These are phyloP conservation scores for Pogonomyrmex barbatus DNA, from an alignment of 1,140 invertebrate species.

Conservation along the genomic window DNA sequence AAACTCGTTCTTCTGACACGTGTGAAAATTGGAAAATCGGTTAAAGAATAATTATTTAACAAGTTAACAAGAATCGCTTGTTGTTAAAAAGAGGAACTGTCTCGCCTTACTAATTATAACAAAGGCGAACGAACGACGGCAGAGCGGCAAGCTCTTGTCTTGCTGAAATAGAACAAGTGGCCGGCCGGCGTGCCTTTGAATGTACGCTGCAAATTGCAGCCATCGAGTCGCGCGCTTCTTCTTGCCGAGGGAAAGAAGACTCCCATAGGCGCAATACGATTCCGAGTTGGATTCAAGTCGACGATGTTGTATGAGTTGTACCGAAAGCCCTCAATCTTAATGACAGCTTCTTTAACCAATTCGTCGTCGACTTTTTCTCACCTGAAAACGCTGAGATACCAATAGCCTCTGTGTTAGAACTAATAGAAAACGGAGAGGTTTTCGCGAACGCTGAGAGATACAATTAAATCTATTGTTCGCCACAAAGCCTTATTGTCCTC, in stretches of 20 bases:
- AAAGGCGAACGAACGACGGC: constrained; percentile 42
- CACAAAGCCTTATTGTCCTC: neutral
- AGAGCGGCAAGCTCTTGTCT: constrained; percentile 20
- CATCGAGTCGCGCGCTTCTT: constrained; percentile 47
- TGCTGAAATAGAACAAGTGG: constrained; percentile 57
- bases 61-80: constrained; percentile 6
- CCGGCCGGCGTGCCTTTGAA: constrained; percentile 31
- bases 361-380: constrained; percentile 8
- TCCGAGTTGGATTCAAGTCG: neutral
- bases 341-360: constrained; percentile 22
- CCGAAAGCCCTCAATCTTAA: constrained; percentile 29
- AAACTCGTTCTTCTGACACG: neutral
- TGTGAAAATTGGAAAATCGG: neutral
- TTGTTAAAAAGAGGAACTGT: neutral
- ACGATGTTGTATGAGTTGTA: constrained; percentile 19
- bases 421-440: neutral
- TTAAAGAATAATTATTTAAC: constrained; percentile 31
- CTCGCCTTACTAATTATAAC: constrained; percentile 59
- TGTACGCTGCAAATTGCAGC: constrained; percentile 50
- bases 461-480: constrained; percentile 25
- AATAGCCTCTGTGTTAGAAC: constrained; percentile 9
- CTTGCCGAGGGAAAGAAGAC: constrained; percentile 20
- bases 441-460: neutral
- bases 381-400: neutral
- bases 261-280: constrained; percentile 22